phyloP scores from a whole-genome alignment of 2,797 vertebrate species.

The Novumbra hubbsi region DNA sequence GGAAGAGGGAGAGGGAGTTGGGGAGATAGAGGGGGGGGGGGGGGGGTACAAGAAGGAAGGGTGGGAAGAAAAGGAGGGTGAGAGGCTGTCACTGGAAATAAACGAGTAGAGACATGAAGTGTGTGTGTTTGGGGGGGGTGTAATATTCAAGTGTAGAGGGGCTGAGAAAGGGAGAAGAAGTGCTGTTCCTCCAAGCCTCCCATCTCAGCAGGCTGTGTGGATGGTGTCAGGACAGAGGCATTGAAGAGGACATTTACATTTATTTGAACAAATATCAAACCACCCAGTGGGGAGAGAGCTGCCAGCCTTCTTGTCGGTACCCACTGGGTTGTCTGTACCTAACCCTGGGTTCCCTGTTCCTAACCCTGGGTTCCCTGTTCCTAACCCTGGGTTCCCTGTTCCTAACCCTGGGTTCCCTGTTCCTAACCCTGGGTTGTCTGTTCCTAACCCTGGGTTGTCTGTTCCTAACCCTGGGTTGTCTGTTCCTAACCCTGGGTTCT shows the following conservation, averaged over 20 bases:
- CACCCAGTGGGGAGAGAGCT: neutral
- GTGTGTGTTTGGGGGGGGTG: neutral
- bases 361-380: too few species aligned
- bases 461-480: too few species aligned
- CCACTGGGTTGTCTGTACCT: too few species aligned
- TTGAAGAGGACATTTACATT: neutral
- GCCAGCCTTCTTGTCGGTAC: neutral
- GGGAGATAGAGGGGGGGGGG: too few species aligned
- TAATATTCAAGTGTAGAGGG: neutral
- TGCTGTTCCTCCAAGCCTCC: neutral
- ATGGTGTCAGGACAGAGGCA: neutral
- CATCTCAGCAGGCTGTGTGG: neutral
- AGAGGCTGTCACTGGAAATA: conserved; percentile 5
- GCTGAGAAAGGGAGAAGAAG: neutral
- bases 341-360: too few species aligned
- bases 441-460: too few species aligned
- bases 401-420: too few species aligned
- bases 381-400: too few species aligned
- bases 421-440: too few species aligned
- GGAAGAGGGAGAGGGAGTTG: too few species aligned
- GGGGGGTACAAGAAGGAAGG: neutral
- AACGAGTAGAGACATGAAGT: too few species aligned
- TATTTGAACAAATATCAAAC: neutral
- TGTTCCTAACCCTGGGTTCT: too few species aligned
- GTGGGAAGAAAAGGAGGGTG: conserved; percentile 12